Base-by-base conservation (phyloP, 2,113 vertebrate genomes). In the Sylvicapra grimmia region DNA sequence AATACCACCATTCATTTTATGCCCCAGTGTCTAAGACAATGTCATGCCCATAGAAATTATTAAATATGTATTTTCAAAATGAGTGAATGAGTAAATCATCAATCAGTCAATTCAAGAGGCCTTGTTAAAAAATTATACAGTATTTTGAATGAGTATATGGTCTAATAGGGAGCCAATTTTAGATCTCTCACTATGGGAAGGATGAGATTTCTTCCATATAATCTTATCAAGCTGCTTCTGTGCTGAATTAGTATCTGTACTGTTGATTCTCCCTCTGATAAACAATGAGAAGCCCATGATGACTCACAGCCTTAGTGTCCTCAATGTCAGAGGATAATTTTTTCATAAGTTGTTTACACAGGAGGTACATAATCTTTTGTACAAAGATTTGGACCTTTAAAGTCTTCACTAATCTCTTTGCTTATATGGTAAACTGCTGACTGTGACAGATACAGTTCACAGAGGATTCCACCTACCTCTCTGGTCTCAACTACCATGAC, bases 401-500 rank as follows among this genome's bases (percentile, higher is more conserved):
- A 15, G 19, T 36, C 5, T 36, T n/a, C 13, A 33, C 54, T 31
- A 5, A 19, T 5, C 9, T 12, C n/a, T 61, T 54, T 44, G 23
- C 36, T 58, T 31, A 18, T 1, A 1, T 27, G 18, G 7, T 12
- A 25, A 44, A 54, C 27, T 33, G 3, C 16, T 56, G 21, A 40
- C 25, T 18, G 5, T 9, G 5, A 12, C 2, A 18, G 27, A 19
- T 2, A 3, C 2, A 9, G 63, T 58, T 49, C 65, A 21, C 53
- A 29, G 44, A 75, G 0, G 9, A 47, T 1, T 5, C 13, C n/a
- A 58, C 15, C n/a, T 40, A 18, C 4, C 16, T 23, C 11, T 63
- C 36, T 88, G 72, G 14, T 4, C 16, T 84, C 33, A 3, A 6
- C 13, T 5, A 0, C 18, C 7, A 5, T 11, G 36, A 27, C 4